These are phyloP conservation scores for Epistrophella euchroma DNA, from an alignment of 2,888 invertebrate species.

Conservation along the genomic window DNA sequence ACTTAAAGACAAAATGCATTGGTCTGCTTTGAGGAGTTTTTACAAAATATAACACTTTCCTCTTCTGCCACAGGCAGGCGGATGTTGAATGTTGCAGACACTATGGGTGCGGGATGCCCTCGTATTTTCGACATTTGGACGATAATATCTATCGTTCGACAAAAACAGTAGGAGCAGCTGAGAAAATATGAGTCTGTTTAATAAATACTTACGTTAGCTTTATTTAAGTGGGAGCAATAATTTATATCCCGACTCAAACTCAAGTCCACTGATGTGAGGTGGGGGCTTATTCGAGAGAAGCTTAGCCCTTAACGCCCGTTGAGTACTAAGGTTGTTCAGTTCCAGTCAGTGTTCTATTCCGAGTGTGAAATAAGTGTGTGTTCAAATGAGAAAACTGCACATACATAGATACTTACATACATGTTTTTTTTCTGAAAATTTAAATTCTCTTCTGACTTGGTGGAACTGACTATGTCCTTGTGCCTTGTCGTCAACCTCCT, in stretches of 20 bases:
- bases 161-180: conserved; percentile 53
- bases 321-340: conserved; percentile 30
- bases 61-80: conserved; percentile 19
- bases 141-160: conserved; percentile 46
- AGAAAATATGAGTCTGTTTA: conserved; percentile 72
- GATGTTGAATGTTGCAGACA: conserved; percentile 32
- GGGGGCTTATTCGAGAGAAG: conserved; percentile 29
- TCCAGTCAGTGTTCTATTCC: conserved; percentile 6
- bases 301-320: conserved; percentile 44
- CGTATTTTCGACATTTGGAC: conserved; percentile 59
- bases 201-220: conserved; percentile 74
- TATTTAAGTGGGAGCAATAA: conserved; percentile 73
- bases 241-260: conserved; percentile 62
- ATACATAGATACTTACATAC: neutral
- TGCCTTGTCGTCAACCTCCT: conserved; percentile 21
- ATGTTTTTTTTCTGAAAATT: conserved; percentile 55
- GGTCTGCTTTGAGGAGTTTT: conserved; percentile 49
- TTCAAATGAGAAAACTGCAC: conserved; percentile 12
- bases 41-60: conserved; percentile 48
- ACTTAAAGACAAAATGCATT: conserved; percentile 69
- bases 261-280: conserved; percentile 33
- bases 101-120: conserved; percentile 13
- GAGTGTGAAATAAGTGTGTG: conserved; percentile 17
- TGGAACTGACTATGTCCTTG: conserved; percentile 17
- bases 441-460: conserved; percentile 53